Conservation (phyloP, 2,797 vertebrate genomes). For the Neosalanx taihuensis region DNA sequence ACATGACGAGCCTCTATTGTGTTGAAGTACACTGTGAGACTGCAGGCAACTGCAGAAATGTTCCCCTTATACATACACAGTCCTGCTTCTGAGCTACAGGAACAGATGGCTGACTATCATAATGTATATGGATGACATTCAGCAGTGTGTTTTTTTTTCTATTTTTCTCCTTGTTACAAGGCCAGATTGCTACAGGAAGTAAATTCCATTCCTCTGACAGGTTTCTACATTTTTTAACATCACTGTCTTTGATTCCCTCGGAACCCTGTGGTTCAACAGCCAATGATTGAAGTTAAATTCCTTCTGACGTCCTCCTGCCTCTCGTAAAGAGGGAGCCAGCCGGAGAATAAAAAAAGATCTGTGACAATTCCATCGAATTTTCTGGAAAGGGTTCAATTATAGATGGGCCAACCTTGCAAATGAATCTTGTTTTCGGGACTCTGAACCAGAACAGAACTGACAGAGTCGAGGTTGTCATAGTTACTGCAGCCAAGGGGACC, state of each 20-base stretch:
- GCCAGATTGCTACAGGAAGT: conserved; percentile 19
- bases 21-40: no score
- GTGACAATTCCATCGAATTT: conserved; percentile 72
- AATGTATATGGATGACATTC: no score
- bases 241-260: conserved; percentile 53
- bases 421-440: conserved; percentile 99
- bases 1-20: no score
- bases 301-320: conserved; percentile 59
- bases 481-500: conserved; percentile 99
- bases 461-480: conserved; percentile 99
- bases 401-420: conserved; percentile 90
- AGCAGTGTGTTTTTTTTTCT: no score
- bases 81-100: no score
- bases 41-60: no score
- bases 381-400: conserved; percentile 68
- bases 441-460: conserved; percentile 99
- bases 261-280: conserved; percentile 41
- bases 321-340: conserved; percentile 35
- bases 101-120: no score
- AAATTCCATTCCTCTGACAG: conserved; percentile 48
- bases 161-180: neutral
- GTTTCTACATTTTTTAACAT: conserved; percentile 47
- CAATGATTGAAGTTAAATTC: conserved; percentile 64
- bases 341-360: conserved; percentile 60
- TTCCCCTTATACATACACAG: no score